Percentiles rank a stretch among this genome's conserved stretches.
These are phyloP conservation scores for Archivesica marissinica DNA, from an alignment of 1,140 invertebrate species.

Conservation along the genomic window DNA sequence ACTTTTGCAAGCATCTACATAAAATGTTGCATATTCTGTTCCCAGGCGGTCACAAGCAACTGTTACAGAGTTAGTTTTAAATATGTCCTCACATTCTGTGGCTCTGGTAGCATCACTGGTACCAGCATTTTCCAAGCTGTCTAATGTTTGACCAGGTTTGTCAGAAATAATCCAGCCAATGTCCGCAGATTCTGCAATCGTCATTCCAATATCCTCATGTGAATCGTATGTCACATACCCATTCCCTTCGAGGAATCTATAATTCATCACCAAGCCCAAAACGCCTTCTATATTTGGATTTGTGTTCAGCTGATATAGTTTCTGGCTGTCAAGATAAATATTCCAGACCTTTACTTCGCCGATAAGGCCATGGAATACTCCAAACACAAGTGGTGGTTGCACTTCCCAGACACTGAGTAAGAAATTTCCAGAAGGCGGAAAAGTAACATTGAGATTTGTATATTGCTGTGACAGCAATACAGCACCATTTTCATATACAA, in stretches of 20 bases:
- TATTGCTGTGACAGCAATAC: background rate
- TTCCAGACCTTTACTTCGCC: constrained; percentile 66
- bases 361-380: constrained; percentile 48
- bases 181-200: constrained; percentile 27
- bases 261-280: constrained; percentile 45
- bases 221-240: constrained; percentile 49
- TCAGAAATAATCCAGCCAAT: constrained; percentile 47
- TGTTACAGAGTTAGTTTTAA: constrained; percentile 32
- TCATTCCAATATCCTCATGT: constrained; percentile 36
- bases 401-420: constrained; percentile 49
- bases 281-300: constrained; percentile 29
- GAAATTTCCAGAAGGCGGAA: constrained; percentile 47
- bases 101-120: background rate
- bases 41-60: constrained; percentile 52
- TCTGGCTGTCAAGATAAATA: constrained; percentile 31
- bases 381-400: constrained; percentile 27
- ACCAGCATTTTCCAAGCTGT: constrained; percentile 1
- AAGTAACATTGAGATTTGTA: background rate
- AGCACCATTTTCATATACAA: constrained; percentile 6
- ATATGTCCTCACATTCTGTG: constrained; percentile 37
- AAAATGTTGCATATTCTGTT: constrained; percentile 48
- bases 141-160: constrained; percentile 17
- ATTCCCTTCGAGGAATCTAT: constrained; percentile 57
- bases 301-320: constrained; percentile 36
- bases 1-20: constrained; percentile 57